Evolutionary conservation across 1,140 invertebrate species (phyloP).

Genomic region (Drosophila pallidifrons): DNA sequence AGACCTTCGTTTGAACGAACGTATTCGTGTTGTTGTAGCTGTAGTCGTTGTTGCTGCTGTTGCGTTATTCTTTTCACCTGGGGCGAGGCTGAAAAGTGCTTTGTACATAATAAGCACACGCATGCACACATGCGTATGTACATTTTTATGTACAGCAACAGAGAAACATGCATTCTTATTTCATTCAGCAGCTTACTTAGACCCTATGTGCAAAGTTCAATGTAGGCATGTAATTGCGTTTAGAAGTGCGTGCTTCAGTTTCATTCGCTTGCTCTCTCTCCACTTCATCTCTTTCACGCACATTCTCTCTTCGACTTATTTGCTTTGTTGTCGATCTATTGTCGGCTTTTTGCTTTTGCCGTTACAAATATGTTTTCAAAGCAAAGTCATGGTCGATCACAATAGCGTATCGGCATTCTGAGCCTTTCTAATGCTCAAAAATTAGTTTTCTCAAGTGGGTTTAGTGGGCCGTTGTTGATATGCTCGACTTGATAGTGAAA

Average conservation of each 20-base stretch:
- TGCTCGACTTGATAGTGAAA: constrained; percentile 70
- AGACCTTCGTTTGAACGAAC: neutral
- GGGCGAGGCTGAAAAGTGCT: constrained; percentile 38
- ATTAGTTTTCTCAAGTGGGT: constrained; percentile 77
- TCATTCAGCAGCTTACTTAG: constrained; percentile 13
- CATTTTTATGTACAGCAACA: neutral
- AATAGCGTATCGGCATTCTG: constrained; percentile 50
- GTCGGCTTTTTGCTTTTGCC: constrained; percentile 59
- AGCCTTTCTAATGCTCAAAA: constrained; percentile 76
- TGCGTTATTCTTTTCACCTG: constrained; percentile 44
- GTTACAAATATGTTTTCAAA: constrained; percentile 82
- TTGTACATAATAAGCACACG: neutral
- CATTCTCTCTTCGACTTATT: neutral
- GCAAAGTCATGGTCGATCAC: constrained; percentile 77
- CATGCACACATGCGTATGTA: neutral
- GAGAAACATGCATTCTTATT: constrained; percentile 18
- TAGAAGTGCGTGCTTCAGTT: constrained; percentile 76
- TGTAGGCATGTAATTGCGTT: constrained; percentile 69
- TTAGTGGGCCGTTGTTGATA: constrained; percentile 55
- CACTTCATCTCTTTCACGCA: constrained; percentile 15
- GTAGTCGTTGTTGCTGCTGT: constrained; percentile 22
- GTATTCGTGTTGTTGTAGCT: neutral
- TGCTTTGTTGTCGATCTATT: constrained; percentile 59
- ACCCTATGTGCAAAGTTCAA: constrained; percentile 49
- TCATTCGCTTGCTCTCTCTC: constrained; percentile 27